phyloP scores from a whole-genome alignment of 2,797 vertebrate genomes.

The Gephyroberyx darwinii region DNA sequence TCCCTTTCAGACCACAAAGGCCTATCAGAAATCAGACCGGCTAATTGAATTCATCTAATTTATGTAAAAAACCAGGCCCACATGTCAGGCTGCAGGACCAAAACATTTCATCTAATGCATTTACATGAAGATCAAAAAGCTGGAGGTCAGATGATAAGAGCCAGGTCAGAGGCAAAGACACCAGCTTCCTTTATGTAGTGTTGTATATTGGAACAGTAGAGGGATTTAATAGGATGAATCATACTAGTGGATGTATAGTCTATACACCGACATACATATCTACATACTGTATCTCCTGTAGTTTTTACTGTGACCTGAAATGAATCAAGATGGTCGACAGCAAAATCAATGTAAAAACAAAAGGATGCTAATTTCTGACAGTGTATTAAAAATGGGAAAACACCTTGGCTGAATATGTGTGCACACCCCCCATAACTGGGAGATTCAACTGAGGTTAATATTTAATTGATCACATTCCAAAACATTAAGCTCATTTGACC shows the following conservation, averaged over 20 bases:
- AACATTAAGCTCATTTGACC: no score
- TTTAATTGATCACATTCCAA: no score
- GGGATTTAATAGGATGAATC: conserved; percentile 35
- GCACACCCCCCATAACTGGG: no score
- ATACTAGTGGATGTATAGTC: not conserved
- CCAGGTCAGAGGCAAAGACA: conserved; percentile 50
- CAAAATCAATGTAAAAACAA: no score
- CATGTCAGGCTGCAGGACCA: conserved; percentile 64
- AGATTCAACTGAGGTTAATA: no score
- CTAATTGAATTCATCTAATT: conserved; percentile 75
- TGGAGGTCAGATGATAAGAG: conserved; percentile 38
- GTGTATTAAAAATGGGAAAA: no score
- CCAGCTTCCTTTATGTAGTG: conserved; percentile 10
- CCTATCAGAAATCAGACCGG: conserved; percentile 54
- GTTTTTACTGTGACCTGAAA: no score
- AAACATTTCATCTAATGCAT: conserved; percentile 69
- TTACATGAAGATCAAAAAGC: conserved; percentile 69
- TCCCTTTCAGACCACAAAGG: conserved; percentile 64
- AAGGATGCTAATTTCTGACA: no score
- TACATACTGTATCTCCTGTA: no score
- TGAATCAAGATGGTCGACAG: no score
- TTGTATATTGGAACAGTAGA: not conserved
- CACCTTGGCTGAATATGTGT: no score
- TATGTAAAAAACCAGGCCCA: conserved; percentile 41
- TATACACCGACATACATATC: no score